These are phyloP conservation scores for Jaculus jaculus DNA, from an alignment of 2,113 vertebrate species.

Conservation along the genomic window DNA sequence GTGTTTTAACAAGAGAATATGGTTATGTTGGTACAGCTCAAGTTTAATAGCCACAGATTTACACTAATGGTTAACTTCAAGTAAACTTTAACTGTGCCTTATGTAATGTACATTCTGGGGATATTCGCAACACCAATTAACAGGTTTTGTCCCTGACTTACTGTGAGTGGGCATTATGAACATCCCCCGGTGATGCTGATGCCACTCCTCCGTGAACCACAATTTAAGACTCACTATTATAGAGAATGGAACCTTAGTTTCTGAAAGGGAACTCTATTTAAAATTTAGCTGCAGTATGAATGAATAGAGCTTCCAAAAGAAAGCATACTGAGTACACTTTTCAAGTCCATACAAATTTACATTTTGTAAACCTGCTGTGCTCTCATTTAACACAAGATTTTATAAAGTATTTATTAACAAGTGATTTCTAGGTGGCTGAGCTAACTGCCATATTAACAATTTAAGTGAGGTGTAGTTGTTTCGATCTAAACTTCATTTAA, in stretches of 20 bases:
- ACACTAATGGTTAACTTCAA: too few species aligned
- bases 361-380: conserved; percentile 60
- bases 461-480: conserved; percentile 69
- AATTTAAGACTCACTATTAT: background rate
- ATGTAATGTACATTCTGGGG: too few species aligned
- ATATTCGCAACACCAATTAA: too few species aligned
- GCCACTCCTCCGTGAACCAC: background rate
- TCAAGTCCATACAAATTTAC: conserved; percentile 55
- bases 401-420: conserved; percentile 62
- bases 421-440: conserved; percentile 62
- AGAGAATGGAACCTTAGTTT: background rate
- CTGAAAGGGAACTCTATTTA: conserved; percentile 7
- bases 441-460: conserved; percentile 74
- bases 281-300: conserved; percentile 40
- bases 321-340: conserved; percentile 36
- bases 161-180: background rate
- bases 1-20: too few species aligned
- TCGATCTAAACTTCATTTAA: conserved; percentile 68
- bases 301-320: conserved; percentile 41
- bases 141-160: too few species aligned
- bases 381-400: conserved; percentile 49
- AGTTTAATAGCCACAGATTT: too few species aligned
- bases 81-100: too few species aligned
- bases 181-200: background rate
- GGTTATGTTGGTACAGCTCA: too few species aligned